Percentiles rank a stretch among this genome's conserved stretches.
Evolutionary conservation across 2,797 vertebrate genomes (phyloP).

Genomic region (Pseudochromis fuscus): DNA sequence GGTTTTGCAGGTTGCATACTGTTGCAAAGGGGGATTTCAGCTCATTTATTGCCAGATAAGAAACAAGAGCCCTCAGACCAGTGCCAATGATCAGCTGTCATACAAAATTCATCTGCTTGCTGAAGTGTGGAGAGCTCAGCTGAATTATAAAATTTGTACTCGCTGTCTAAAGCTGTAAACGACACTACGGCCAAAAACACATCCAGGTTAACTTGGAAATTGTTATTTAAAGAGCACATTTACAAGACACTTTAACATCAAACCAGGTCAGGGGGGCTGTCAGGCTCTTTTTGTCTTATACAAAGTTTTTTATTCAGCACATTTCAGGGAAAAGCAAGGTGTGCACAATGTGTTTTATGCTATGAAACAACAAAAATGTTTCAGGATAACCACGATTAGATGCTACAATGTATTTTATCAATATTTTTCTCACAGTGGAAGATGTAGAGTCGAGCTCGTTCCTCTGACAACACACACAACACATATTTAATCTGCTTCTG

Average conservation of each 20-base stretch:
- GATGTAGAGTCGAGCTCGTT: background rate
- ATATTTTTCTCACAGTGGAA: background rate
- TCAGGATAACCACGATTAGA: conserved; percentile 12
- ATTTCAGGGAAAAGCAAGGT: conserved; percentile 10
- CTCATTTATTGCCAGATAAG: conserved; percentile 71
- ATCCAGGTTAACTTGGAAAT: conserved; percentile 31
- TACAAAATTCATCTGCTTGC: conserved; percentile 57
- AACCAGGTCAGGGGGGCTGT: conserved; percentile 27
- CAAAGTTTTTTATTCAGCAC: conserved; percentile 8
- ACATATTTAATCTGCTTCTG: conserved; percentile 30
- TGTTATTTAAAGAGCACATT: conserved; percentile 45
- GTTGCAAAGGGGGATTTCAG: conserved; percentile 75
- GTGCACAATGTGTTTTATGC: conserved; percentile 25
- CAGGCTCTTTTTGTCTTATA: background rate
- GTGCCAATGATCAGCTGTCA: conserved; percentile 74
- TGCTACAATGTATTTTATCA: background rate
- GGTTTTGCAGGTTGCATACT: conserved; percentile 75
- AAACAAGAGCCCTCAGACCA: conserved; percentile 76
- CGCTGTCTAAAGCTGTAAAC: conserved; percentile 43
- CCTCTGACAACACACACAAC: conserved; percentile 8
- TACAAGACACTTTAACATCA: conserved; percentile 18
- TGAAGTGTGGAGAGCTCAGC: conserved; percentile 51
- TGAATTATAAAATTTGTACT: conserved; percentile 61
- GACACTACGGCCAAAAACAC: conserved; percentile 41
- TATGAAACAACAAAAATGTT: conserved; percentile 23